Conservation (phyloP, 2,888 invertebrate species). For the Chaitophorus viminalis region DNA sequence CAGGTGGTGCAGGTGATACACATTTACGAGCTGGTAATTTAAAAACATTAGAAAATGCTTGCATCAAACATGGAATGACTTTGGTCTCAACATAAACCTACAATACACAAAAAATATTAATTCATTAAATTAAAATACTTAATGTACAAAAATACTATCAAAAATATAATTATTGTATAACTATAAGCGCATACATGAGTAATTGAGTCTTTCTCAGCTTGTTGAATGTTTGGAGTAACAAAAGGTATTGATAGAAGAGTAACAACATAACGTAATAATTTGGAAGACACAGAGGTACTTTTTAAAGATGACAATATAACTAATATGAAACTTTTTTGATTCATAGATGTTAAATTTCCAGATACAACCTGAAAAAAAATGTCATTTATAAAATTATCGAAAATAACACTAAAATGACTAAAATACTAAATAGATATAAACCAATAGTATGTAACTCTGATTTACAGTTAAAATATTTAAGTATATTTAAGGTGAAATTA, state of each 20-base stretch:
- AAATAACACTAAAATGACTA: no score
- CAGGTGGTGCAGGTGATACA: conserved; percentile 55
- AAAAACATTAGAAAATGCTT: conserved; percentile 48
- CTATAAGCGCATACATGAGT: conserved; percentile 15
- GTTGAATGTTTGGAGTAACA: conserved; percentile 69
- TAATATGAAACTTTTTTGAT: conserved; percentile 69
- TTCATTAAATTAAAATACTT: background rate
- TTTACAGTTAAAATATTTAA: no score
- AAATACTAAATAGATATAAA: no score
- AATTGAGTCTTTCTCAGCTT: conserved; percentile 69
- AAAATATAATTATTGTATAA: background rate
- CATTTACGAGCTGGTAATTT: conserved; percentile 39
- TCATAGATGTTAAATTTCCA: conserved; percentile 79
- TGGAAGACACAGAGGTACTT: conserved; percentile 73
- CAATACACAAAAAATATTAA: background rate
- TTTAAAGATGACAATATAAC: conserved; percentile 75
- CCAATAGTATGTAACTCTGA: no score
- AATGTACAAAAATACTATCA: no score
- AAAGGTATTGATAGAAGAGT: conserved; percentile 75
- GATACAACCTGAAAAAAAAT: conserved; percentile 80
- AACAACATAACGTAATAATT: conserved; percentile 75
- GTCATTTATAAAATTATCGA: background rate
- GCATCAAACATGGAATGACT: conserved; percentile 47
- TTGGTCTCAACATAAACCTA: conserved; percentile 53
- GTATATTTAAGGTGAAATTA: no score